These are phyloP conservation scores for Channa argus DNA, from an alignment of 2,113 vertebrate species.

Conservation along the genomic window DNA sequence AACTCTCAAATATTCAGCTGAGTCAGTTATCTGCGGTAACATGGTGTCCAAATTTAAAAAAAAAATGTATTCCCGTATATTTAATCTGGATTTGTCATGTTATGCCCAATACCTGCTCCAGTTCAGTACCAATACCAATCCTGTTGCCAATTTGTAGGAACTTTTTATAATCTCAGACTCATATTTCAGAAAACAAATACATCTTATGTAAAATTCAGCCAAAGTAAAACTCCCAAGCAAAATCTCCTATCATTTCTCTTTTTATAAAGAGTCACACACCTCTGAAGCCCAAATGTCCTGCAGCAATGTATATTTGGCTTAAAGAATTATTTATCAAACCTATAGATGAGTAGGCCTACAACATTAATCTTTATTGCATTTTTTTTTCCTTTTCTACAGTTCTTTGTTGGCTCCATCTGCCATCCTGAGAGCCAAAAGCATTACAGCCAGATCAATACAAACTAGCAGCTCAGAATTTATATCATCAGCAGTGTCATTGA, in stretches of 20 bases:
- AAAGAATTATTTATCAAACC: slow-evolving; percentile 58
- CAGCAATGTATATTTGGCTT: slow-evolving; percentile 49
- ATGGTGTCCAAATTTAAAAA: no score
- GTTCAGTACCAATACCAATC: no score
- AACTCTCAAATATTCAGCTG: no score
- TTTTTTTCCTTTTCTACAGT: slow-evolving; percentile 34
- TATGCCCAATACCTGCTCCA: no score
- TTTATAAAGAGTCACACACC: slow-evolving; percentile 18
- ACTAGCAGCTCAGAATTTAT: slow-evolving; percentile 82
- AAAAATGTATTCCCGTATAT: no score
- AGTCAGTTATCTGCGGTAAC: no score
- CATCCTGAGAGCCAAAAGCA: slow-evolving; percentile 74
- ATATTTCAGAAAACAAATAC: background rate
- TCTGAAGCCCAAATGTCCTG: slow-evolving; percentile 34
- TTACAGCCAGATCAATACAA: slow-evolving; percentile 80
- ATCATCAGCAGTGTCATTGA: slow-evolving; percentile 80
- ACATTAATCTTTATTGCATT: slow-evolving; percentile 69
- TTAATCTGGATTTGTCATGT: no score
- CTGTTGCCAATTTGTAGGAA: background rate
- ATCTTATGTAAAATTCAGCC: background rate
- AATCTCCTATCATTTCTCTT: slow-evolving; percentile 5
- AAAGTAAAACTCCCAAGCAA: background rate
- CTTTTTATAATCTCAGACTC: background rate
- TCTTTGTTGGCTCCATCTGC: slow-evolving; percentile 57
- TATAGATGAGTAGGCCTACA: slow-evolving; percentile 56